Evolutionary conservation across 2,888 invertebrate genomes (phyloP).

Genomic region (Nematopogon swammerdamellus): DNA sequence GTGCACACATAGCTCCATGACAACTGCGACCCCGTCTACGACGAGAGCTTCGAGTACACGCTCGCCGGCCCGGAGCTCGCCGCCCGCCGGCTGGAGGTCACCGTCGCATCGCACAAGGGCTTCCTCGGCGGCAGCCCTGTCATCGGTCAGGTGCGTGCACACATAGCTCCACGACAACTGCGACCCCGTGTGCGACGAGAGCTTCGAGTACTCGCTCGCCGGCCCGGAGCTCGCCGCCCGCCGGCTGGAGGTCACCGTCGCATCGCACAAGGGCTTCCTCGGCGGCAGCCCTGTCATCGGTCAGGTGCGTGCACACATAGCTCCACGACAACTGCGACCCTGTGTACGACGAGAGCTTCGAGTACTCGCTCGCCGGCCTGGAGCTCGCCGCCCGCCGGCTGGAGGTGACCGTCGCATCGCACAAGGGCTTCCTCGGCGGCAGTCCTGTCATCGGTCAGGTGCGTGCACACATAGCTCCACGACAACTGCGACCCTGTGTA

Average conservation of each 20-base stretch:
- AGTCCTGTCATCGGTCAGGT: conserved; percentile 83
- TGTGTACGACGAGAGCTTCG: conserved; percentile 86
- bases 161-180: conserved; percentile 85
- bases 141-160: conserved; percentile 67
- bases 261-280: conserved; percentile 83
- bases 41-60: conserved; percentile 88
- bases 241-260: conserved; percentile 81
- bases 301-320: conserved; percentile 50
- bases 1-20: too few species aligned
- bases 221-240: conserved; percentile 74
- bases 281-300: conserved; percentile 83
- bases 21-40: conserved; percentile 87
- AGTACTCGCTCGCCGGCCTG: conserved; percentile 79
- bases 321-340: conserved; percentile 87
- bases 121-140: conserved; percentile 79
- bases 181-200: conserved; percentile 88
- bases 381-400: conserved; percentile 75
- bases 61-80: conserved; percentile 78
- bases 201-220: conserved; percentile 85
- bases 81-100: conserved; percentile 75
- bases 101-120: conserved; percentile 85
- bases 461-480: conserved; percentile 37
- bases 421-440: conserved; percentile 80
- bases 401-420: conserved; percentile 85
- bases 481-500: conserved; percentile 89